phyloP scores from a whole-genome alignment of 2,888 invertebrate species.

The Chydorus sphaericus region DNA sequence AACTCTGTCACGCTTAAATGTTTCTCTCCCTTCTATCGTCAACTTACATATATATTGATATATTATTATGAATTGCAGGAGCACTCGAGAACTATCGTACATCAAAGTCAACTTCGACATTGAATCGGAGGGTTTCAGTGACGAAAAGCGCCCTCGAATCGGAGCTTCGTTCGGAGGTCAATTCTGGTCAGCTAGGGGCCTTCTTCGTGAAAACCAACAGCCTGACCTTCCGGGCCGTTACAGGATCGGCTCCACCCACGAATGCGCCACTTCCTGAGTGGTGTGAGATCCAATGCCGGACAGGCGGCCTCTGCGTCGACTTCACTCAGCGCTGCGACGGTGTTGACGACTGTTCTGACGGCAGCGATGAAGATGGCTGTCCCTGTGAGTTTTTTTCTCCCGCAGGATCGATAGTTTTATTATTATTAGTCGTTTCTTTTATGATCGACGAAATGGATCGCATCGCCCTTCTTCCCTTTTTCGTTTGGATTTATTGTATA shows the following conservation, averaged over 20 bases:
- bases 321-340: conserved; percentile 38
- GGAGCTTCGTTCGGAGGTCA: conserved; percentile 29
- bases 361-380: conserved; percentile 48
- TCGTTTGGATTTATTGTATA: not conserved
- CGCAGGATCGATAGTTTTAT: no score
- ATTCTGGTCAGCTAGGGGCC: conserved; percentile 38
- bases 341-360: conserved; percentile 38
- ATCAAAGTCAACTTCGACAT: conserved; percentile 53
- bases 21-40: no score
- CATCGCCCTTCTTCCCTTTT: not conserved
- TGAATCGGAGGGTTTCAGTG: conserved; percentile 41
- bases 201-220: conserved; percentile 41
- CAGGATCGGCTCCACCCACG: conserved; percentile 29
- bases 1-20: not conserved
- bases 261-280: conserved; percentile 12
- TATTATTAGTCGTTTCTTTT: no score
- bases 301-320: conserved; percentile 40
- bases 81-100: conserved; percentile 41
- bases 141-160: conserved; percentile 37
- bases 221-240: conserved; percentile 41
- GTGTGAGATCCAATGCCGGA: conserved; percentile 42
- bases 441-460: not conserved
- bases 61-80: conserved; percentile 39
- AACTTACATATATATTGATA: no score
- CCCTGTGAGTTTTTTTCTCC: conserved; percentile 29